Base-by-base conservation (phyloP, 92 coral and sea anemone genomes). In the Nematostella vectensis region DNA sequence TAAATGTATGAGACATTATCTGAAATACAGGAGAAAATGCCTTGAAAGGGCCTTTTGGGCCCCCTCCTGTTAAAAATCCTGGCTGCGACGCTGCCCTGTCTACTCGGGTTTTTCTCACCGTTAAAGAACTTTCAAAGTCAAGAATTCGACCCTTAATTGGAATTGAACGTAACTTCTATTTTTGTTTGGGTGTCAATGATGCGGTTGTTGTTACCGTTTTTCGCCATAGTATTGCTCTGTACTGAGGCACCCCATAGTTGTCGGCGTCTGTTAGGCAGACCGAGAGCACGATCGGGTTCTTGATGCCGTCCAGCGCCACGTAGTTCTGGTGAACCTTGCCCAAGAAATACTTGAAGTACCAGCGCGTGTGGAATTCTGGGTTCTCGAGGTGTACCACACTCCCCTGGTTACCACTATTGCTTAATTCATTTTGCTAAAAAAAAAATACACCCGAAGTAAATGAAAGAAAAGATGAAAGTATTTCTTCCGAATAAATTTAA, bases 311-410 rank as follows among this genome's bases (percentile, higher is more conserved):
- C 30, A 85, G 70, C 18, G 88, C 95, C 44, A 85, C 84, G 65
- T 85, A 89, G 70, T 89, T 89, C 53, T 89, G 97, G 69, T 89
- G 97, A 58, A 84, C 97, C 78, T 76, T 85, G 61, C 98, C 98
- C 20, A 91, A 61, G 62, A 85, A 85, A 64, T 81, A 91, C 79
- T 91, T 91, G 87, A 91, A 91, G 72, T 91, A 91, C 98, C 98
- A 91, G 48, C 98, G 74, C 11, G 98, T 91, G 63, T 91, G 95
- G 61, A 83, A 91, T 57, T 91, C 98, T 3, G 98, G 98, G 59
- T 91, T 91, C 57, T 91, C 98, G 21, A 91, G 71, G 50, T 91
- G 98, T 27, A 91, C 91, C 30, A 88, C 85, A 63, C 88, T 91
- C n/a, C 98, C 98, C 40, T 91, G 88, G n/a, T 79, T 63, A 1